A percentile compares a stretch with the other conserved stretches of the same genome.
These are phyloP conservation scores for Brachionus rubens DNA, from an alignment of 1,140 invertebrate species.

Conservation along the genomic window DNA sequence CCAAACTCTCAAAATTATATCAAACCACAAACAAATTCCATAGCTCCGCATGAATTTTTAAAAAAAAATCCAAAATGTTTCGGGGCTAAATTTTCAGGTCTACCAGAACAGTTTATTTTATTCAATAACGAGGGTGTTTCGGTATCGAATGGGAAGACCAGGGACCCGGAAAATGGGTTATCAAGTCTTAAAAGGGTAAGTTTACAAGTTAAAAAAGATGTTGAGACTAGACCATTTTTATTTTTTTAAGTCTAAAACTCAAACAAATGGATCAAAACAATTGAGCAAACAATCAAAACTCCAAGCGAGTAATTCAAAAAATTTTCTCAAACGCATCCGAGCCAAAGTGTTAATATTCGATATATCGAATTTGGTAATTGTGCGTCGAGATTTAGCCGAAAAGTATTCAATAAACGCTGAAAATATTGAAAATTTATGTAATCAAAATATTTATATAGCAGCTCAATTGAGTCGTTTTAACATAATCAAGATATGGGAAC, in stretches of 20 bases:
- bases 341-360: background rate
- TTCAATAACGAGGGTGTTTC: conserved; percentile 3
- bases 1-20: conserved; percentile 24
- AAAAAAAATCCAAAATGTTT: conserved; percentile 29
- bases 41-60: background rate
- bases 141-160: background rate
- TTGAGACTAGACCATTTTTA: too few species aligned
- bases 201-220: too few species aligned
- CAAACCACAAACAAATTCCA: background rate
- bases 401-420: conserved; percentile 7
- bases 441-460: conserved; percentile 37
- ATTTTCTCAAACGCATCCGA: background rate
- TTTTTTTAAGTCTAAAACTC: background rate
- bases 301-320: background rate
- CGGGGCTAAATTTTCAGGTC: conserved; percentile 21
- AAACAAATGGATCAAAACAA: background rate
- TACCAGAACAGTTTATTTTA: conserved; percentile 20
- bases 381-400: conserved; percentile 7
- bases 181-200: background rate
- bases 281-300: background rate
- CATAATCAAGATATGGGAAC: conserved; percentile 28
- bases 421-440: background rate
- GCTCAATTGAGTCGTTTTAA: background rate
- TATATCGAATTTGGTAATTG: background rate
- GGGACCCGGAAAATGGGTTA: background rate